Evolutionary conservation across 2,113 vertebrate genomes (phyloP).

Genomic region (Ardeotis arabs): DNA sequence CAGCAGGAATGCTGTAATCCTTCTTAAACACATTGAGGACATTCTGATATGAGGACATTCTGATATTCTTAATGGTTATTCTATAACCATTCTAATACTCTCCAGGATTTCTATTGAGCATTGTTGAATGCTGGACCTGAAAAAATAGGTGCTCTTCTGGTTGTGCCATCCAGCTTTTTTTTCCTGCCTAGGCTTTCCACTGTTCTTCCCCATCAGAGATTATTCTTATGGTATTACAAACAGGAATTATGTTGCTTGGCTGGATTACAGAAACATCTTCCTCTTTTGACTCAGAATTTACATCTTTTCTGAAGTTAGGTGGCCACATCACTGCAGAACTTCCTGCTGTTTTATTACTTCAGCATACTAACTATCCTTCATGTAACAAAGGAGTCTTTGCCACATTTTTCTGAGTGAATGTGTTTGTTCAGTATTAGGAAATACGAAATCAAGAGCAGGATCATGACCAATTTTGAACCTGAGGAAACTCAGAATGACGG

Average conservation of each 20-base stretch:
- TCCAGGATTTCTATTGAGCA: not conserved
- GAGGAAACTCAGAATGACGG: not conserved
- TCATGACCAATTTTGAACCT: not conserved
- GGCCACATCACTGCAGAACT: not conserved
- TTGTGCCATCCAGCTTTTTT: not conserved
- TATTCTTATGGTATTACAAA: not conserved
- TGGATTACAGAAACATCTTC: not conserved
- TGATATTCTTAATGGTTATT: conserved; percentile 15
- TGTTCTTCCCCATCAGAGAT: not conserved
- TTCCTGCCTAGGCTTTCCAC: not conserved
- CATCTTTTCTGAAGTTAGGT: not conserved
- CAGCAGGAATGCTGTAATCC: conserved; percentile 27
- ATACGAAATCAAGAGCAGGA: not conserved
- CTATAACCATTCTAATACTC: not conserved
- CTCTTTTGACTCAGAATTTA: not conserved
- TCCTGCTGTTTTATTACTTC: not conserved
- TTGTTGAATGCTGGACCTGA: not conserved
- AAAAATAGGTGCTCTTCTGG: not conserved
- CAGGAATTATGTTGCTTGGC: not conserved
- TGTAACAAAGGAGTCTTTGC: not conserved
- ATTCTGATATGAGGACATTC: not conserved
- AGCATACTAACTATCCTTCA: not conserved
- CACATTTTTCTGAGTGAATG: not conserved
- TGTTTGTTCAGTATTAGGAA: not conserved
- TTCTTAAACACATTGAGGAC: not conserved